Evolutionary conservation across 30 jellyfish, hydroid and myxozoan species (phyloP).

Genomic region (Sanderia malayensis): DNA sequence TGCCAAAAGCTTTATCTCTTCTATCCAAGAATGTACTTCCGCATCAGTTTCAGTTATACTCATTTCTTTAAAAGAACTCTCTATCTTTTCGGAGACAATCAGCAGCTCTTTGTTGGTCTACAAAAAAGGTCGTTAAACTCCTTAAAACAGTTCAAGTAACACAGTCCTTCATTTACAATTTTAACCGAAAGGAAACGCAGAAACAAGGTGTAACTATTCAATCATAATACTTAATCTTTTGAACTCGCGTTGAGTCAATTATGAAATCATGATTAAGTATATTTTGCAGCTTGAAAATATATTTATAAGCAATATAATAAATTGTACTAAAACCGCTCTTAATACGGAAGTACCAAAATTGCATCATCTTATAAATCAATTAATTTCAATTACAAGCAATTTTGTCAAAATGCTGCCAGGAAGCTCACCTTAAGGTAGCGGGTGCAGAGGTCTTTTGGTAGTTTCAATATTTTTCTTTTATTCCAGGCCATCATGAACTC

Average conservation of each 20-base stretch:
- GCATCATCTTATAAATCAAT: background rate
- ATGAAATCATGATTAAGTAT: too few species aligned
- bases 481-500: slow-evolving; percentile 2
- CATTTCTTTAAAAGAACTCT: background rate
- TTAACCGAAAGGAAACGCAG: background rate
- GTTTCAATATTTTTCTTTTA: background rate
- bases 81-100: background rate
- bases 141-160: background rate
- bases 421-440: slow-evolving; percentile 1
- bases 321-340: background rate
- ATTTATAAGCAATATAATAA: too few species aligned
- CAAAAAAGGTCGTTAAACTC: background rate
- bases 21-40: background rate
- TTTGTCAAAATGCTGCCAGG: background rate
- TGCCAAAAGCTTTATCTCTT: background rate
- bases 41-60: background rate
- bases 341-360: background rate
- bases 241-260: background rate
- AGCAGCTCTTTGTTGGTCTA: background rate
- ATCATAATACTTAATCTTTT: background rate
- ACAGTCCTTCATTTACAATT: background rate
- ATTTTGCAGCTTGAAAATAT: too few species aligned
- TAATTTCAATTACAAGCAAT: background rate
- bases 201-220: background rate
- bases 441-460: slow-evolving; percentile 2